Percentiles rank a stretch among this genome's conserved stretches.
Conservation (phyloP, 1,140 invertebrate genomes). For the Scaptodrosophila lebanonensis region DNA sequence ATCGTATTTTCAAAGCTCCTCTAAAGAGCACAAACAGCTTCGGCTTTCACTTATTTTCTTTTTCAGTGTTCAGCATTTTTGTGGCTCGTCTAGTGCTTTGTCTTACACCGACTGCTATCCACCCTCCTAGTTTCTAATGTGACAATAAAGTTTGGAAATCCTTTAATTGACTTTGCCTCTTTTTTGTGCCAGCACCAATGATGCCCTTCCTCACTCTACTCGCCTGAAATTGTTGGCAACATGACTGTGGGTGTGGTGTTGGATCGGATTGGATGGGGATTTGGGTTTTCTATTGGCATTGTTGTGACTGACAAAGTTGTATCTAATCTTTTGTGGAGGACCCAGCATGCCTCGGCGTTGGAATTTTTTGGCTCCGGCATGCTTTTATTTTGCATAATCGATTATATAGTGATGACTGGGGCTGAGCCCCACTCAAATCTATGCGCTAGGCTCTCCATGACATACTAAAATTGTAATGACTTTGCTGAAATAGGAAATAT, state of each 20-base stretch:
- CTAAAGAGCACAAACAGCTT: background rate
- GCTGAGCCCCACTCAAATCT: no score
- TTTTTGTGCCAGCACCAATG: slow-evolving; percentile 23
- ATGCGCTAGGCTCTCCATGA: slow-evolving; percentile 31
- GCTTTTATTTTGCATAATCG: slow-evolving; percentile 53
- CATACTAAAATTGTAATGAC: slow-evolving; percentile 46
- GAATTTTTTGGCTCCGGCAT: slow-evolving; percentile 43
- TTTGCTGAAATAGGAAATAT: slow-evolving; percentile 10
- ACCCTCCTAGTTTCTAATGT: slow-evolving; percentile 38
- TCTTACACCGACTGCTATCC: slow-evolving; percentile 25
- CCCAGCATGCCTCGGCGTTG: no score
- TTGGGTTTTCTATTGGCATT: slow-evolving; percentile 24
- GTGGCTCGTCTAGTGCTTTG: slow-evolving; percentile 34
- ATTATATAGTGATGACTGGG: slow-evolving; percentile 40
- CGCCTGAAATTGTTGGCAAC: slow-evolving; percentile 14
- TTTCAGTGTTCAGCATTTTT: slow-evolving; percentile 46
- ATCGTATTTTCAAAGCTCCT: no score
- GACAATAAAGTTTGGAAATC: slow-evolving; percentile 64
- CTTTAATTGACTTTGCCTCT: slow-evolving; percentile 68
- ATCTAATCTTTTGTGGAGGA: background rate
- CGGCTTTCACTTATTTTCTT: slow-evolving; percentile 5
- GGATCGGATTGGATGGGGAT: slow-evolving; percentile 13
- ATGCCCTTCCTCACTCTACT: slow-evolving; percentile 9
- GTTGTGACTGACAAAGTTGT: slow-evolving; percentile 21
- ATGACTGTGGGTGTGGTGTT: background rate